Base-by-base conservation (phyloP, 2,113 vertebrate genomes). In the Noctilio leporinus region DNA sequence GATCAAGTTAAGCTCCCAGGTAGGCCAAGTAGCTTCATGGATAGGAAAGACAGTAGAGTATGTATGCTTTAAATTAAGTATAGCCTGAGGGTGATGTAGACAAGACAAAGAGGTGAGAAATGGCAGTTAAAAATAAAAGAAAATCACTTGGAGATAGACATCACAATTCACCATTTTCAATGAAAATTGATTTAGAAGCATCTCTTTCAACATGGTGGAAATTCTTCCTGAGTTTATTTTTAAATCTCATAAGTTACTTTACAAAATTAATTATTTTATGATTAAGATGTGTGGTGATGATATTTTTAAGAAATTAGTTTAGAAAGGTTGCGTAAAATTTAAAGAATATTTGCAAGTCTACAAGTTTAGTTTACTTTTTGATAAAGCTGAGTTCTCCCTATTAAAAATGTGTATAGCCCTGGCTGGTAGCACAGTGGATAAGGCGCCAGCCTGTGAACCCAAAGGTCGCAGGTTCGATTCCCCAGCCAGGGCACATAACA, bases 221-320 rank as follows among this genome's bases (percentile, higher is more conserved):
- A 51, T 51, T 40, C 20, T 51, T 84, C 40, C 14, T 80, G n/a
- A 62, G 40, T 85, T 86, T 80, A 70, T 94, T 28, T 89, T 91
- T 73, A 75, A 85, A 81, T 19, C 26, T 88, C 7, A 35, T n/a
- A 22, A 22, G 28, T 89, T 59, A 53, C 24, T 80, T 67, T 35
- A 70, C 73, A 88, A 59, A 67, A 12, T 6, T 45, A 57, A 38
- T 2, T 51, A n/a, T 86, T 81, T 53, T 81, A 17, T 87, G 15
- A 75, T 38, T 70, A 76, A 45, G 76, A 75, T 4, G 1, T 88
- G 33, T 78, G 35, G 12, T 75, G 38, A 85, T n/a, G 16, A 77
- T 19, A 73, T 55, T 85, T 95, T 92, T 35, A 26, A 75, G 55
- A 14, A 83, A 88, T 92, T 95, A 80, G 30, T 73, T 88, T 75